phyloP scores from a whole-genome alignment of 2,797 vertebrate genomes.

The Zenarchopterus dispar region DNA sequence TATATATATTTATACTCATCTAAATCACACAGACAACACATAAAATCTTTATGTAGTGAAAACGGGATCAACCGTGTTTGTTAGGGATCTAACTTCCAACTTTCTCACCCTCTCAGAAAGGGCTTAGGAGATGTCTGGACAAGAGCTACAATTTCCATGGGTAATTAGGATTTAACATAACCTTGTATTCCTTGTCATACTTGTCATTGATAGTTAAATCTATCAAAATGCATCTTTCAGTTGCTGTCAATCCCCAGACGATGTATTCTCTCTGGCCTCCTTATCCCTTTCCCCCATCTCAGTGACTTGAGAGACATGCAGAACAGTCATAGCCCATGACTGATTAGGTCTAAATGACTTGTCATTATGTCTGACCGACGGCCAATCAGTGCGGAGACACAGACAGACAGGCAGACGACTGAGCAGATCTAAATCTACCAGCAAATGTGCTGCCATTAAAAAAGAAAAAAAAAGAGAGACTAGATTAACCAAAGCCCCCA shows the following conservation, averaged over 20 bases:
- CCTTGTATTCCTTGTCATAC: constrained; percentile 39
- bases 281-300: constrained; percentile 36
- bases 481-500: constrained; percentile 50
- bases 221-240: constrained; percentile 39
- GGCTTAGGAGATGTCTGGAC: constrained; percentile 54
- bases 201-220: constrained; percentile 45
- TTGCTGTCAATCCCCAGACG: background rate
- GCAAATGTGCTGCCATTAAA: constrained; percentile 47
- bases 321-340: constrained; percentile 80
- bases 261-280: background rate
- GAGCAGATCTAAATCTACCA: constrained; percentile 42
- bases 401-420: constrained; percentile 66
- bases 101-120: constrained; percentile 30
- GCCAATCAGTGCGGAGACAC: constrained; percentile 33
- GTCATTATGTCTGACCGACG: constrained; percentile 62
- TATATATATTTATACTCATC: background rate
- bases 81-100: constrained; percentile 22
- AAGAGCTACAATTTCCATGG: constrained; percentile 46
- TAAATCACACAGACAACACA: background rate
- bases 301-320: constrained; percentile 84
- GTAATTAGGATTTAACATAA: constrained; percentile 49
- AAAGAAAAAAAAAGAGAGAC: background rate
- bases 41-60: background rate
- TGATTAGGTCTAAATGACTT: constrained; percentile 64
- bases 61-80: constrained; percentile 1